Evolutionary conservation across 2,113 vertebrate species (phyloP).

Genomic region (Sylvilagus bachmani): DNA sequence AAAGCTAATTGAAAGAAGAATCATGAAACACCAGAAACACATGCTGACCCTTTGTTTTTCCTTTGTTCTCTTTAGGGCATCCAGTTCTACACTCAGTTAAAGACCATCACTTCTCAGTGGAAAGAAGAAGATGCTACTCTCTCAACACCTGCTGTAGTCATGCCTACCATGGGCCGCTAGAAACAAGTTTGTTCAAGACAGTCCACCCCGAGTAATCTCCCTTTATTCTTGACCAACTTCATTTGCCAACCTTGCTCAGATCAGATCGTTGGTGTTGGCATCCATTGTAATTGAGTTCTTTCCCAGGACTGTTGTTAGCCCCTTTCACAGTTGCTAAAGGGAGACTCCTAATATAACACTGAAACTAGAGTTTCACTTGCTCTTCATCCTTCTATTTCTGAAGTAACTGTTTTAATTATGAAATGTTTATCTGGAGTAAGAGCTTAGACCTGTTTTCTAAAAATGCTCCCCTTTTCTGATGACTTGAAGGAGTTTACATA

Average conservation of each 20-base stretch:
- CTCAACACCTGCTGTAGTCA: constrained; percentile 94
- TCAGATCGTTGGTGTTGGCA: constrained; percentile 69
- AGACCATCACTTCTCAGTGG: constrained; percentile 98
- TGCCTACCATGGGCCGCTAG: constrained; percentile 98
- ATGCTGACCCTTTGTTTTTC: background rate
- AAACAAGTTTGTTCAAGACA: constrained; percentile 67
- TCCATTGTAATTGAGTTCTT: constrained; percentile 58
- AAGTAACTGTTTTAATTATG: constrained; percentile 58
- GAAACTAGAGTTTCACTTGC: constrained; percentile 68
- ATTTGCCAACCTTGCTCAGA: constrained; percentile 73
- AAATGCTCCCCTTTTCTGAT: constrained; percentile 61
- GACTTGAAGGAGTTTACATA: background rate
- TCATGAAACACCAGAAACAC: background rate
- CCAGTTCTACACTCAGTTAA: constrained; percentile 98
- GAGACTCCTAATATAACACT: constrained; percentile 54
- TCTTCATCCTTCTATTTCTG: constrained; percentile 66
- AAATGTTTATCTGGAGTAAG: constrained; percentile 53
- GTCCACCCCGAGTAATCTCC: constrained; percentile 58
- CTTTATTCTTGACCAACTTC: constrained; percentile 59
- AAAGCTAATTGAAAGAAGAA: constrained; percentile 51
- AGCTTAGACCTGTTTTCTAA: constrained; percentile 56
- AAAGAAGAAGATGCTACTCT: constrained; percentile 97
- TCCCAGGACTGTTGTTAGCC: constrained; percentile 57
- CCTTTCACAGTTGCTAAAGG: constrained; percentile 33
- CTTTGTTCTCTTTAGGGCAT: constrained; percentile 90